Base-by-base conservation (phyloP, 2,888 invertebrate genomes). In the Neelides folsomi region DNA sequence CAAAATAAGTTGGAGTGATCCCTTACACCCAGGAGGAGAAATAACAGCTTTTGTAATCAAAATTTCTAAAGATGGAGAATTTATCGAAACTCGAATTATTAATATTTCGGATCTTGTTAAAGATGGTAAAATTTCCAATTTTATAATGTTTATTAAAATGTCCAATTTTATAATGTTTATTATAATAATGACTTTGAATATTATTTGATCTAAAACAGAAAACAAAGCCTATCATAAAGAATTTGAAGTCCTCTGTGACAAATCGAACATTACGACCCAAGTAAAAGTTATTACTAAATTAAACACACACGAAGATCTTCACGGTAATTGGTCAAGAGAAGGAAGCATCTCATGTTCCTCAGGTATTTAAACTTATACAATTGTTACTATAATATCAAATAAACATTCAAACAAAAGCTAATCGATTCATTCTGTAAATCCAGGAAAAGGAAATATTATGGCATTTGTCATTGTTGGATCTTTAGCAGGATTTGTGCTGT, bases 11-110 rank as follows among this genome's bases (percentile, higher is more conserved):
- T 27, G 27, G 27, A 27, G 27, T 7, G 3, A 27, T 7, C 27
- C 27, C 27, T 3, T 7, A 27, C 7, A 27, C 27, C 27, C 27
- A 27, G 76, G 76, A 8, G 80, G 80, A 2, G 73, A 72, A 15
- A 66, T 79, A 1, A 76, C 78, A 57, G 70, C 68, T 43, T 81
- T 79, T 65, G 75, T 80, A 69, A 70, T 81, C n/a, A 27, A 53
- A 40, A 50, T 64, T 12, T 66, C 55, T 12, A 49, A 56, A 41
- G 56, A 57, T 72, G 68, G 68, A 65, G 72, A 57, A 44, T 8
- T 41, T 7, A 35, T 53, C n/a, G 46, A 34, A 27, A 27, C 4
- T 27, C 3, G 27, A 27, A 27, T 5, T 27, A 27, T 27, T 7
- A 5, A 3, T 5, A 27, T 27, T 27, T 7, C 27, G 4, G 27